phyloP scores from a whole-genome alignment of 2,888 invertebrate species.

The Agrochola lota region DNA sequence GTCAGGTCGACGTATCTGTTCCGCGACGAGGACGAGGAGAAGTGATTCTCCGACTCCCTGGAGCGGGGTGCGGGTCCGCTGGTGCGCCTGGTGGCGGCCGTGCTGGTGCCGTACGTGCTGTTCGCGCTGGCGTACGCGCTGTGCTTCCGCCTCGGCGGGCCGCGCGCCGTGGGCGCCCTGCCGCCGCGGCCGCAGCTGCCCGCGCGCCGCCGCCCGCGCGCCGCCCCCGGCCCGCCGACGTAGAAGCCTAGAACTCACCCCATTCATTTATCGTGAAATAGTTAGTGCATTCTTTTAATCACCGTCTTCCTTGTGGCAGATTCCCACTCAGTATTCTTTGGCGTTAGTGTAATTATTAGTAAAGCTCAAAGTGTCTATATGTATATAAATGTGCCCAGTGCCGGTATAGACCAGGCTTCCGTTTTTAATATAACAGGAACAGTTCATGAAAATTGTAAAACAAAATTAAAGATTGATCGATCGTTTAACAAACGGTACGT shows the following conservation, averaged over 20 bases:
- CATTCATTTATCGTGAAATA: slow-evolving; percentile 44
- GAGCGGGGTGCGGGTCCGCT: slow-evolving; percentile 88
- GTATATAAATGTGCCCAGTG: slow-evolving; percentile 49
- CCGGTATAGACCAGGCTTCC: slow-evolving; percentile 38
- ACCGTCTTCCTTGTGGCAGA: slow-evolving; percentile 59
- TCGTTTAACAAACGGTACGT: slow-evolving; percentile 35
- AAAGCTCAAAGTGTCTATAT: slow-evolving; percentile 59
- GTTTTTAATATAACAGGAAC: slow-evolving; percentile 39
- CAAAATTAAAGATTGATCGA: slow-evolving; percentile 24
- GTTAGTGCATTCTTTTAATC: slow-evolving; percentile 43
- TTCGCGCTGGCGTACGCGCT: slow-evolving; percentile 80
- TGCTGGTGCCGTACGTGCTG: slow-evolving; percentile 82
- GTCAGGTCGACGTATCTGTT: slow-evolving; percentile 96
- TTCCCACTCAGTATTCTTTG: slow-evolving; percentile 51
- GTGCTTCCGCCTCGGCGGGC: slow-evolving; percentile 72
- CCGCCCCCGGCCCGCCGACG: slow-evolving; percentile 8
- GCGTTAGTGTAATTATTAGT: slow-evolving; percentile 55
- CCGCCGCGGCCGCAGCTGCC: slow-evolving; percentile 39
- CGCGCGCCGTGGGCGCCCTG: slow-evolving; percentile 60
- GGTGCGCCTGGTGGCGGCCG: slow-evolving; percentile 77
- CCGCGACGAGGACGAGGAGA: slow-evolving; percentile 94
- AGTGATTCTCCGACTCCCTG: slow-evolving; percentile 86
- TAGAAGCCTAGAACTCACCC: slow-evolving; percentile 45
- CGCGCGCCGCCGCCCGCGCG: background rate
- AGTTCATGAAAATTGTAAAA: slow-evolving; percentile 28